phyloP scores from a whole-genome alignment of 2,797 vertebrate genomes.

The Cossypha niveicapilla region DNA sequence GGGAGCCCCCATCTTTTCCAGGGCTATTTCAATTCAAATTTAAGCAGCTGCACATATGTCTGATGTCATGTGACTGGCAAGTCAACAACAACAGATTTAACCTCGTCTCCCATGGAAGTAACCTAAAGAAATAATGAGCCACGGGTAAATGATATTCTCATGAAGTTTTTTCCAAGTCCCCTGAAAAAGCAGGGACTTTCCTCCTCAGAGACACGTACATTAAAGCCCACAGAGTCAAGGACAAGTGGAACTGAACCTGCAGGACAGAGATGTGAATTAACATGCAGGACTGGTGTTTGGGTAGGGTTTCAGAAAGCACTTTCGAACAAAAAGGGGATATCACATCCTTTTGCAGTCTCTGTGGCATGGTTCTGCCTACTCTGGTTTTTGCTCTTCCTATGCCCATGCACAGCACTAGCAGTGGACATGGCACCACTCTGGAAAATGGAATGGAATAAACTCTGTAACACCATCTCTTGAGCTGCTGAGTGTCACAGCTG shows the following conservation, averaged over 20 bases:
- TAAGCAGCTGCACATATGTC: not conserved
- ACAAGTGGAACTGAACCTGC: not conserved
- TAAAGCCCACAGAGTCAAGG: not conserved
- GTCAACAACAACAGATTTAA: not conserved
- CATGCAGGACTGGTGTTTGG: not conserved
- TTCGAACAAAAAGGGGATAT: not conserved
- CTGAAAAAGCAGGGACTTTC: not conserved
- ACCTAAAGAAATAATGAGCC: not conserved
- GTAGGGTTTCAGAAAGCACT: not conserved
- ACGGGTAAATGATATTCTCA: not conserved
- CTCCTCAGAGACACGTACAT: not conserved
- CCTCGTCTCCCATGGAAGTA: not conserved
- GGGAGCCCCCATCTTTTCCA: not conserved
- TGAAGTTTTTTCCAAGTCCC: not conserved
- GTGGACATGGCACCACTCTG: not conserved
- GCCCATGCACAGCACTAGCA: not conserved
- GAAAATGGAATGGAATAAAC: not conserved
- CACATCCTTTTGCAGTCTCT: not conserved
- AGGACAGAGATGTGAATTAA: not conserved
- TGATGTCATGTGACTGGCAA: not conserved
- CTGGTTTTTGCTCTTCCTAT: not conserved
- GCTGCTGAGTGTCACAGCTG: not conserved
- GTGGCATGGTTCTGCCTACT: not conserved
- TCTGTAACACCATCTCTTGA: not conserved
- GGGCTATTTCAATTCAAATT: not conserved